These are phyloP conservation scores for Laspeyria flexula DNA, from an alignment of 2,888 invertebrate species.

Conservation along the genomic window DNA sequence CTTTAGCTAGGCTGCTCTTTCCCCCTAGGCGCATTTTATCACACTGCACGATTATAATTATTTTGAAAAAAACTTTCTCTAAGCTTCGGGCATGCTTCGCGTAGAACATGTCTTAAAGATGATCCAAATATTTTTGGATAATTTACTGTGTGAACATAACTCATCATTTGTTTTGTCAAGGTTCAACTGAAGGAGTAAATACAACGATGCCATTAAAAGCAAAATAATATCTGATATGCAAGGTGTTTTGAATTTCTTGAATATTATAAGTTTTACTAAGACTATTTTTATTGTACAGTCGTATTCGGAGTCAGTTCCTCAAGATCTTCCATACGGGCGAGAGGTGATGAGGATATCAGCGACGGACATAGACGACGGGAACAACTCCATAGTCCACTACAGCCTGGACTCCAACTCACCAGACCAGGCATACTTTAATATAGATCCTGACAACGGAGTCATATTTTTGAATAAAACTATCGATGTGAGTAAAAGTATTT, in stretches of 20 bases:
- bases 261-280: slow-evolving; percentile 22
- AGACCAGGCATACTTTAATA: slow-evolving; percentile 90
- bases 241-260: neutral
- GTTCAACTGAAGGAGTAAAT: slow-evolving; percentile 17
- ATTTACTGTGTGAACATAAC: slow-evolving; percentile 30
- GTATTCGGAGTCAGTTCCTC: slow-evolving; percentile 91
- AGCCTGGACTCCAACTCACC: slow-evolving; percentile 81
- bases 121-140: slow-evolving; percentile 32
- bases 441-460: slow-evolving; percentile 93
- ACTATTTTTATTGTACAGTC: slow-evolving; percentile 65
- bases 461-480: slow-evolving; percentile 90
- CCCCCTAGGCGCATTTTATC: slow-evolving; percentile 83
- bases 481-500: slow-evolving; percentile 82
- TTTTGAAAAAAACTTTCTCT: slow-evolving; percentile 80
- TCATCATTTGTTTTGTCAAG: slow-evolving; percentile 36
- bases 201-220: neutral
- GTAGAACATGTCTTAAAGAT: slow-evolving; percentile 69
- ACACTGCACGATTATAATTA: slow-evolving; percentile 85
- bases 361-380: slow-evolving; percentile 96
- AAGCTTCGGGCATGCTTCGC: slow-evolving; percentile 84
- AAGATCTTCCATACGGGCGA: slow-evolving; percentile 89
- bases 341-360: slow-evolving; percentile 96
- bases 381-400: slow-evolving; percentile 95
- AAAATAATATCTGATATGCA: neutral
- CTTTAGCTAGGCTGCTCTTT: slow-evolving; percentile 85